phyloP scores from a whole-genome alignment of 2,888 invertebrate species.

The Lasioglossum oenotherae region DNA sequence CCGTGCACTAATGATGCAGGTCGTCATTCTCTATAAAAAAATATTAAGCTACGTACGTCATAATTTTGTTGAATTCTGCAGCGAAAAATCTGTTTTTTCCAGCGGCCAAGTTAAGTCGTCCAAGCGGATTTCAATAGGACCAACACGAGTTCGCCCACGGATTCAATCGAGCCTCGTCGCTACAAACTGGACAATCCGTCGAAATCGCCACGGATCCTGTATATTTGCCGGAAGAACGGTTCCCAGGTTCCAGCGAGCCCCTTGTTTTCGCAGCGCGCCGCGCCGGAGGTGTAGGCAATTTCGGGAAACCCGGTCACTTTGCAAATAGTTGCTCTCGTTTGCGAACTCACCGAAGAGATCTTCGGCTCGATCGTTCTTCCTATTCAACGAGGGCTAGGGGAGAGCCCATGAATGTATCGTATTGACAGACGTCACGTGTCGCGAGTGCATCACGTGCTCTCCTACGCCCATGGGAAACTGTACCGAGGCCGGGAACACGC shows the following conservation, averaged over 20 bases:
- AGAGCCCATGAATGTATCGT: slow-evolving; percentile 65
- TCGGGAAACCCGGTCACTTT: slow-evolving; percentile 69
- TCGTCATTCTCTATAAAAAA: too few species aligned
- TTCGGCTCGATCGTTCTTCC: slow-evolving; percentile 61
- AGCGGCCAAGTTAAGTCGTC: background rate
- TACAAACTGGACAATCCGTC: background rate
- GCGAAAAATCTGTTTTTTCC: too few species aligned
- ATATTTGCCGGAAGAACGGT: slow-evolving; percentile 42
- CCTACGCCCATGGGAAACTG: slow-evolving; percentile 68
- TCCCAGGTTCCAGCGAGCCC: slow-evolving; percentile 64
- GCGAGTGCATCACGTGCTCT: slow-evolving; percentile 55
- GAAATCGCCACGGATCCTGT: background rate
- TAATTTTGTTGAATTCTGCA: too few species aligned
- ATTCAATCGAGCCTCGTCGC: background rate
- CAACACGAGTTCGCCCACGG: background rate
- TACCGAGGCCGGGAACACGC: slow-evolving; percentile 1
- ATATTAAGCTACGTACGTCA: too few species aligned
- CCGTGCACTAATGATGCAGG: too few species aligned
- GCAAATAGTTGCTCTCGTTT: slow-evolving; percentile 64
- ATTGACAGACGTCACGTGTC: slow-evolving; percentile 81
- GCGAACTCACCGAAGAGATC: slow-evolving; percentile 46
- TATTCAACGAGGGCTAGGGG: slow-evolving; percentile 53
- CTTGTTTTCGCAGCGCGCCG: slow-evolving; percentile 64
- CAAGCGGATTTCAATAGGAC: background rate
- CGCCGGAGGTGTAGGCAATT: slow-evolving; percentile 57